phyloP scores from a whole-genome alignment of 2,797 vertebrate genomes.

The Ambastaia sidthimunki region DNA sequence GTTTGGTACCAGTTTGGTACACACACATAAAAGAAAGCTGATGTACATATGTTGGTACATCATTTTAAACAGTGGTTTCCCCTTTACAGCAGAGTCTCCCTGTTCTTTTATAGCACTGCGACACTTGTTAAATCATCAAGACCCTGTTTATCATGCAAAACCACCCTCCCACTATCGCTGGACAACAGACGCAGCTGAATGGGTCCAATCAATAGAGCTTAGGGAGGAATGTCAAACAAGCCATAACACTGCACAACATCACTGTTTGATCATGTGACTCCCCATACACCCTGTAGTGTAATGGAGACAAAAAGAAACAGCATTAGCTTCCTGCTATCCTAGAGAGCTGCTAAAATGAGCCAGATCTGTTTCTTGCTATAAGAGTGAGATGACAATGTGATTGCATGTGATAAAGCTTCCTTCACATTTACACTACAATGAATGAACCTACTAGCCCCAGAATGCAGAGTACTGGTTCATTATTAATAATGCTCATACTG shows the following conservation, averaged over 20 bases:
- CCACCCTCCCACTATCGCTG: conserved; percentile 42
- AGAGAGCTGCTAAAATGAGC: neutral
- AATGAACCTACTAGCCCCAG: conserved; percentile 3
- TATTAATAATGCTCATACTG: conserved; percentile 72
- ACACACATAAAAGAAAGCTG: neutral
- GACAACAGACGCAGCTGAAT: conserved; percentile 44
- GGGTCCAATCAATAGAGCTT: conserved; percentile 51
- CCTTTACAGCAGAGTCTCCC: conserved; percentile 39
- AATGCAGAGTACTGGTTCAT: conserved; percentile 59
- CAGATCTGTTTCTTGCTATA: neutral
- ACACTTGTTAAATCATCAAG: conserved; percentile 67
- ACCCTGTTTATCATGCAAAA: conserved; percentile 66
- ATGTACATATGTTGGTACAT: neutral
- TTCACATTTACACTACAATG: neutral
- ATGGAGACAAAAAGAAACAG: neutral
- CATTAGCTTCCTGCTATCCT: neutral
- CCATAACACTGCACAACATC: conserved; percentile 42
- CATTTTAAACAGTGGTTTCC: conserved; percentile 21
- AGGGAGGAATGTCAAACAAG: conserved; percentile 57
- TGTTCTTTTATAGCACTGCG: conserved; percentile 57
- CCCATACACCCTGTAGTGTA: conserved; percentile 29
- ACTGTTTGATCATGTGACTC: conserved; percentile 43
- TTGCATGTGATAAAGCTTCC: neutral
- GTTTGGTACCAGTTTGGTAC: too few species aligned
- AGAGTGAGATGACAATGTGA: neutral